Percentiles rank a stretch among this genome's conserved stretches.
Evolutionary conservation across 2,113 vertebrate genomes (phyloP).

Genomic region (Todiramphus saurophagus): DNA sequence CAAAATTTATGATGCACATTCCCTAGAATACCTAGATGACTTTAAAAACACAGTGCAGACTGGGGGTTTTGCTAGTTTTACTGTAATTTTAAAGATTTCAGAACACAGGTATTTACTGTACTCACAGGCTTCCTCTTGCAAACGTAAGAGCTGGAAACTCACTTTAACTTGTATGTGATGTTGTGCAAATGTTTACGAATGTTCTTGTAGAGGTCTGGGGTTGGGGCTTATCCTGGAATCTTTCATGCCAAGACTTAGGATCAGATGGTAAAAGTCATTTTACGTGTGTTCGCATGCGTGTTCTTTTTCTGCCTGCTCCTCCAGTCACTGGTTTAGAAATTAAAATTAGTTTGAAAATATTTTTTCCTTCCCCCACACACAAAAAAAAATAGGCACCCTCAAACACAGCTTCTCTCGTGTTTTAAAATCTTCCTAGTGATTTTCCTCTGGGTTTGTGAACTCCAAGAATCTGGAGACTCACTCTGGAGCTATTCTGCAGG

Average conservation of each 20-base stretch:
- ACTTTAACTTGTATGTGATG: not conserved
- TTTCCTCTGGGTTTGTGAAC: not conserved
- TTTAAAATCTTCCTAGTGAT: not conserved
- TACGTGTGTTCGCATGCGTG: rapidly evolving
- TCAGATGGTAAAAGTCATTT: not conserved
- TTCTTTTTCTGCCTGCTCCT: not conserved
- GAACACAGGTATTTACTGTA: not conserved
- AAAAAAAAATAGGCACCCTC: not conserved
- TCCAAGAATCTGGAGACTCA: not conserved
- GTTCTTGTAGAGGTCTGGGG: not conserved
- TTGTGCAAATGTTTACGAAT: not conserved
- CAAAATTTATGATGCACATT: conserved; percentile 41
- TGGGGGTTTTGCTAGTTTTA: not conserved
- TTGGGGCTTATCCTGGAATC: not conserved
- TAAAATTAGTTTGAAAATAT: not conserved
- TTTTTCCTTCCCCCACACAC: not conserved
- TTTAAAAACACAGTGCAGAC: not conserved
- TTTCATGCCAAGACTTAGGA: not conserved
- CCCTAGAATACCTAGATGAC: not conserved
- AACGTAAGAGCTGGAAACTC: not conserved
- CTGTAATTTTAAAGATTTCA: not conserved
- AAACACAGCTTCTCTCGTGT: not conserved
- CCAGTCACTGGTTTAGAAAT: not conserved
- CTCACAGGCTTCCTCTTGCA: not conserved
- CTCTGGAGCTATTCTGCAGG: not conserved